Percentiles rank a stretch among this genome's conserved stretches.
phyloP scores from a whole-genome alignment of 2,888 invertebrate genomes.

The Sarcophaga rosellei region DNA sequence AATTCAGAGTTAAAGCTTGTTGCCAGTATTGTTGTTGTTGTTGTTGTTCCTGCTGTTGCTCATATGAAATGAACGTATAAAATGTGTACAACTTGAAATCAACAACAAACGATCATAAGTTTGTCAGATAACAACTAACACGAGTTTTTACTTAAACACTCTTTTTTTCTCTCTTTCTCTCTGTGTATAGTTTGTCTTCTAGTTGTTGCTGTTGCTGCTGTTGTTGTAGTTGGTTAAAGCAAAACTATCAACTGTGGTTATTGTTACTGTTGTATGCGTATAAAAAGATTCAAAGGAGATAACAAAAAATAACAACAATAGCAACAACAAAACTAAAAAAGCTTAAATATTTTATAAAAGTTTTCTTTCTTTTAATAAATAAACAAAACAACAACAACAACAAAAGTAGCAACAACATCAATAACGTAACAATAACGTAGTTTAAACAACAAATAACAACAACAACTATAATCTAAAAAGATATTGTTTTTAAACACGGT shows the following conservation, averaged over 20 bases:
- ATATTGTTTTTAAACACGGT: slow-evolving; percentile 68
- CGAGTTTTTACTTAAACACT: slow-evolving; percentile 77
- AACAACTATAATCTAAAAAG: slow-evolving; percentile 40
- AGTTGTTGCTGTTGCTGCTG: slow-evolving; percentile 21
- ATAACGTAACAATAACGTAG: slow-evolving; percentile 29
- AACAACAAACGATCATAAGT: slow-evolving; percentile 76
- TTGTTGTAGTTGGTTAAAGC: neutral
- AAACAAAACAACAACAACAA: neutral
- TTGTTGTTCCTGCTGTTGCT: neutral
- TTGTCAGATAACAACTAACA: slow-evolving; percentile 77
- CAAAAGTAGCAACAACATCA: slow-evolving; percentile 14
- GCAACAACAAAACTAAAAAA: slow-evolving; percentile 18
- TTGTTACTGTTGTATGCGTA: slow-evolving; percentile 63
- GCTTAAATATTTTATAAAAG: slow-evolving; percentile 62
- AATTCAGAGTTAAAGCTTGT: too few relatives aligned
- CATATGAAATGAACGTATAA: slow-evolving; percentile 47
- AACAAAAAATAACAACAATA: slow-evolving; percentile 32
- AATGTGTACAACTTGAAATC: slow-evolving; percentile 62
- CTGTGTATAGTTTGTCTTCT: slow-evolving; percentile 11
- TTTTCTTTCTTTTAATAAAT: neutral
- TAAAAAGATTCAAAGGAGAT: slow-evolving; percentile 63
- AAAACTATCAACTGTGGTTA: slow-evolving; percentile 9
- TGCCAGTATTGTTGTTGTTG: neutral
- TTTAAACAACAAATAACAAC: slow-evolving; percentile 15
- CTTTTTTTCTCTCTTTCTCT: slow-evolving; percentile 49